phyloP scores from a whole-genome alignment of 2,113 vertebrate genomes.

The Brachypodius melanocephalos region DNA sequence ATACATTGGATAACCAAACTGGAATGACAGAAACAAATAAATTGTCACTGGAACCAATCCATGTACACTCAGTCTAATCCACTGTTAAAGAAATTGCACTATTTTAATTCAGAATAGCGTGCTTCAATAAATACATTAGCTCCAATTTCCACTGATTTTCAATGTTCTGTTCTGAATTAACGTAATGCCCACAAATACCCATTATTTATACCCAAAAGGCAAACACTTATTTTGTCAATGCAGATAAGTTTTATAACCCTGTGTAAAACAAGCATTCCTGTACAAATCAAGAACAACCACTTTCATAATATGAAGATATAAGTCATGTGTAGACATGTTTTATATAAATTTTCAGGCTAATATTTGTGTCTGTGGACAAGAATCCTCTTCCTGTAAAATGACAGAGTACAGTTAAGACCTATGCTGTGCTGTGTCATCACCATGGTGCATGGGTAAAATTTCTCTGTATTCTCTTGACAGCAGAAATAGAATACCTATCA shows the following conservation, averaged over 20 bases:
- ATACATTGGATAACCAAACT: conserved; percentile 15
- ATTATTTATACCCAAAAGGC: conserved; percentile 18
- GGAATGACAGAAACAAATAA: conserved; percentile 40
- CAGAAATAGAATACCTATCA: background rate
- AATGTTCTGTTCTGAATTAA: conserved; percentile 11
- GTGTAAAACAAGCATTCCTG: background rate
- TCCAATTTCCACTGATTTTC: conserved; percentile 34
- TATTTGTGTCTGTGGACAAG: background rate
- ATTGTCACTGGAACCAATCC: conserved; percentile 12
- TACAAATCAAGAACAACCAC: background rate
- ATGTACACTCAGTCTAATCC: background rate
- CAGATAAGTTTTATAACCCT: background rate
- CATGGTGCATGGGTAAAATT: background rate
- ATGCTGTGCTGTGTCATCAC: background rate
- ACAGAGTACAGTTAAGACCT: background rate
- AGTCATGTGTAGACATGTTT: background rate
- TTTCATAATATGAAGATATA: background rate
- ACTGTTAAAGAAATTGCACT: conserved; percentile 36
- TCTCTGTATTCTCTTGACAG: background rate
- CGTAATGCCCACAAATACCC: background rate
- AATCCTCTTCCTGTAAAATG: background rate
- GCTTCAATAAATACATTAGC: conserved; percentile 22
- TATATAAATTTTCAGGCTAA: background rate
- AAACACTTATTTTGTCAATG: background rate
- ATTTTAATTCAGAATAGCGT: conserved; percentile 46